phyloP scores from a whole-genome alignment of 2,113 vertebrate genomes.

The Hippocampus barbouri region DNA sequence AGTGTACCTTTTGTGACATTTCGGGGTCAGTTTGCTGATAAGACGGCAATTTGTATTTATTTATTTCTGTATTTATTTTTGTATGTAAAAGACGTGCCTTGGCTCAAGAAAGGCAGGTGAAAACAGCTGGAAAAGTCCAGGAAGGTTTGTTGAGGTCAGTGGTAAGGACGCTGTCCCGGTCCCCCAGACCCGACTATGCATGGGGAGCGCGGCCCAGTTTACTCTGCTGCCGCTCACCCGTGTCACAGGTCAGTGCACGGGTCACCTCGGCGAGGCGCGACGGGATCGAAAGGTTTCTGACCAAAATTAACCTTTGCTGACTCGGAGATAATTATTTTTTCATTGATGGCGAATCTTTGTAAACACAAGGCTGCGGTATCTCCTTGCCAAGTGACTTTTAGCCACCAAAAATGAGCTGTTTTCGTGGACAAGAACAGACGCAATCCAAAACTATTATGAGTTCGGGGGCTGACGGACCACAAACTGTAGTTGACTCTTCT shows the following conservation, averaged over 20 bases:
- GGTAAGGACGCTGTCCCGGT: slow-evolving; percentile 34
- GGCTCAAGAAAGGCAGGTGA: no score
- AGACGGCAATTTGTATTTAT: no score
- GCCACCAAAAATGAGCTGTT: slow-evolving; percentile 1
- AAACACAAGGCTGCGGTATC: slow-evolving; percentile 41
- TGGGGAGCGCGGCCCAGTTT: slow-evolving; percentile 62
- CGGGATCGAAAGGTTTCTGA: slow-evolving; percentile 85
- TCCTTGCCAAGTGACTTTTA: slow-evolving; percentile 17
- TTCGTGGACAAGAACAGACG: not conserved
- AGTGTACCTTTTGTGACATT: no score
- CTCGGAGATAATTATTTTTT: slow-evolving; percentile 93
- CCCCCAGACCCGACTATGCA: slow-evolving; percentile 61
- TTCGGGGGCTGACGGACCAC: slow-evolving; percentile 9
- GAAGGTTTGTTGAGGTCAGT: slow-evolving; percentile 46
- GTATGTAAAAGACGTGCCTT: no score
- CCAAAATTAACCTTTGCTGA: slow-evolving; percentile 91
- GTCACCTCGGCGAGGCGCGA: slow-evolving; percentile 78
- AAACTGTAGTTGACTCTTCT: slow-evolving; percentile 38
- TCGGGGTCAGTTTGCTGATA: no score
- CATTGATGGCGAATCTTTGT: slow-evolving; percentile 77
- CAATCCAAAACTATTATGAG: not conserved
- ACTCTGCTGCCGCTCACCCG: slow-evolving; percentile 78
- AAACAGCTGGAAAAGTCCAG: not conserved
- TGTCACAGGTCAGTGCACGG: slow-evolving; percentile 85
- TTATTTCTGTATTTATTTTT: no score